Evolutionary conservation across 2,113 vertebrate species (phyloP).

Genomic region (Halcyon malimbica): DNA sequence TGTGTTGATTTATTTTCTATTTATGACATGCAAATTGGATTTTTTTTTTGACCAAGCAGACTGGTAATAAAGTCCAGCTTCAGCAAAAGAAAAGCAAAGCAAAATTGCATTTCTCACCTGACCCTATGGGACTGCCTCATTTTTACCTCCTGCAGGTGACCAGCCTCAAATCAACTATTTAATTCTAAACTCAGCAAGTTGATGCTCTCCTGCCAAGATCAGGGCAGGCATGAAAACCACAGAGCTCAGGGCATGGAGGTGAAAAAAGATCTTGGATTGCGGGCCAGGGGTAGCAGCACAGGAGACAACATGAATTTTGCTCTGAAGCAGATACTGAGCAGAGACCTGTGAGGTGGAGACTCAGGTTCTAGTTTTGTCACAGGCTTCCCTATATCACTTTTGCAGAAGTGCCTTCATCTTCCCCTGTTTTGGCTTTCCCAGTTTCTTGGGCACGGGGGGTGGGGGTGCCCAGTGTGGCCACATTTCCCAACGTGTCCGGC

Average conservation of each 20-base stretch:
- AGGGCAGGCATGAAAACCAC: not conserved
- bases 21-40: not conserved
- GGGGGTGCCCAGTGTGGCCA: not conserved
- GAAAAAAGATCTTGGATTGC: not conserved
- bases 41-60: not conserved
- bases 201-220: not conserved
- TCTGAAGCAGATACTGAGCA: not conserved
- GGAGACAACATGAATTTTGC: not conserved
- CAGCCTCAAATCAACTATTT: not conserved
- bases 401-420: not conserved
- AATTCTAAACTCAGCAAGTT: not conserved
- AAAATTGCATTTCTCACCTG: not conserved
- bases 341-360: not conserved
- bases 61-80: not conserved
- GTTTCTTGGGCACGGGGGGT: fast-evolving
- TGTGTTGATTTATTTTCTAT: not conserved
- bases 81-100: not conserved
- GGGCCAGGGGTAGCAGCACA: fast-evolving
- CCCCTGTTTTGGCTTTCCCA: not conserved
- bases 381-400: not conserved
- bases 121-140: not conserved
- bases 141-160: not conserved
- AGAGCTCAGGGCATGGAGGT: not conserved
- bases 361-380: not conserved
- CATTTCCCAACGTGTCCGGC: fast-evolving